Base-by-base conservation (phyloP, 2,797 vertebrate genomes). In the Leptoclinus maculatus region DNA sequence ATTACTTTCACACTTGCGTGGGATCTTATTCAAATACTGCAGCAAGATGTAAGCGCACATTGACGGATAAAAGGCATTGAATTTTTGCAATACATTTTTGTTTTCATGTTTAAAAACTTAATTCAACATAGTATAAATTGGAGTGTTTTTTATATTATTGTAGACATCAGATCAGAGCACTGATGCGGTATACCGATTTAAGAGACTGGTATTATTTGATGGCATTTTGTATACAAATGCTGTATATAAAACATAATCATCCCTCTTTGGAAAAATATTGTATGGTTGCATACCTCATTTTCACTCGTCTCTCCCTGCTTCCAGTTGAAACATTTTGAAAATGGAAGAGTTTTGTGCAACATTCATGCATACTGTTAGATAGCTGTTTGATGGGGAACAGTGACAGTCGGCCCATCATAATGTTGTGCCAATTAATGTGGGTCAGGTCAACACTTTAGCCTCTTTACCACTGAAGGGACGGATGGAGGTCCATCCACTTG, bases 401-500 rank as follows among this genome's bases (percentile, higher is more conserved):
- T 5, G 3, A 45, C 29, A 66, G 29, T 69, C 11, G 14, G 32
- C 7, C 12, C 29, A 41, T 64, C 47, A 60, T 56, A 25, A 60
- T 70, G 8, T 19, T 59, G 11, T 60, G 16, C 27, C 19, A 2
- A 64, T 66, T 17, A 79, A 60, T 53, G 39, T 65, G 54, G 54
- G 64, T 74, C 51, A 54, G 66, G 41, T 76, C 39, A 51, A 49
- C 69, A 51, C 53, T 62, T 65, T 2, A 49, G 21, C 1, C 5
- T 71, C 65, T 68, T 29, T 25, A 51, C 25, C 11, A 13, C 45
- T 12, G 19, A 45, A 41, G 45, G 25, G 57, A 71, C 63, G 66
- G n/a, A 68, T 58, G 29, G 38, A 57, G 34, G 5, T 71, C 36
- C 62, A 29, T 83, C 47, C 29, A 64, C 62, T 73, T 34, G 62